phyloP scores from a whole-genome alignment of 2,797 vertebrate species.

The Galago senegalensis region DNA sequence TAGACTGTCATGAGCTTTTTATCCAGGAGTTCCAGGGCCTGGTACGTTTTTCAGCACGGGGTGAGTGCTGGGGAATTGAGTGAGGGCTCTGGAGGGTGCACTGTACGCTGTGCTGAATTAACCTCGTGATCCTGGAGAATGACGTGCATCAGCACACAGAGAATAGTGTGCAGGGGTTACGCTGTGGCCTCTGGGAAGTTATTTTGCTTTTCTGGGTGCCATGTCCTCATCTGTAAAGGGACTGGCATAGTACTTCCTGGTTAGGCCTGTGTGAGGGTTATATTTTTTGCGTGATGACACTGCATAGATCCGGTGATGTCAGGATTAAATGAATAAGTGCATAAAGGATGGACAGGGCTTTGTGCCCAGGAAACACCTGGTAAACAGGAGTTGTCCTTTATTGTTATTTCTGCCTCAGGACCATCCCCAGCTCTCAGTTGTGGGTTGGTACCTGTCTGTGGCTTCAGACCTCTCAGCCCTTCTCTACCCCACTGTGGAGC shows the following conservation, averaged over 20 bases:
- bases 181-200: neutral
- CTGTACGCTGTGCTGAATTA: neutral
- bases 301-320: neutral
- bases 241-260: neutral
- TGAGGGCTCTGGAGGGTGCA: neutral
- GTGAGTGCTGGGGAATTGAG: slow-evolving; percentile 33
- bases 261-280: neutral
- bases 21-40: slow-evolving; percentile 1
- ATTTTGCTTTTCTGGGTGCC: neutral
- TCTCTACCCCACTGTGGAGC: neutral
- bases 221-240: neutral
- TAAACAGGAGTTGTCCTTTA: neutral
- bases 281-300: neutral
- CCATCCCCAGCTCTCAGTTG: neutral
- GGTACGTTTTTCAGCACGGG: neutral
- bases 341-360: neutral
- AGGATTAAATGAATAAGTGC: neutral
- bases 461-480: neutral
- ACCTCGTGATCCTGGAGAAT: slow-evolving; percentile 1
- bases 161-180: neutral
- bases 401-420: neutral
- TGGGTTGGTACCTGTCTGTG: neutral
- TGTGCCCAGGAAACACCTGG: neutral
- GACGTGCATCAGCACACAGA: neutral
- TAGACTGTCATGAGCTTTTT: slow-evolving; percentile 37